Evolutionary conservation across 2,888 invertebrate genomes (phyloP).

Genomic region (Tanytarsus gracilentus): DNA sequence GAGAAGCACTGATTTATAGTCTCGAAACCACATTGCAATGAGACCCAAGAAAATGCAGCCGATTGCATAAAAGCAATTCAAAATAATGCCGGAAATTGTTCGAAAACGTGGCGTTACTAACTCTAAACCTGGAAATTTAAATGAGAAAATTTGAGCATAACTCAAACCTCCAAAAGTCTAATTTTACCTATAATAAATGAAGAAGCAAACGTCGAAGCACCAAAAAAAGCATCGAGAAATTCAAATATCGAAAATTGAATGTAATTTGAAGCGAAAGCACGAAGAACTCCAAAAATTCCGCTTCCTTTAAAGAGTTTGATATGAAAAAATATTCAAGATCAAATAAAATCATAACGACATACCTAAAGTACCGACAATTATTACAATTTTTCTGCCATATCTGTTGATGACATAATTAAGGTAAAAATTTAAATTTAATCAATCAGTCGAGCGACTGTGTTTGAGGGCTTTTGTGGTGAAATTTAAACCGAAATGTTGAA

Average conservation of each 20-base stretch:
- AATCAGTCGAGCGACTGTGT: no score
- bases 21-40: constrained; percentile 54
- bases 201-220: constrained; percentile 61
- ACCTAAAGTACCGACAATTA: constrained; percentile 45
- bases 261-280: constrained; percentile 61
- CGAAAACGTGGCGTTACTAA: constrained; percentile 65
- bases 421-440: constrained; percentile 10
- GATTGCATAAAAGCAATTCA: constrained; percentile 60
- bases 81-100: constrained; percentile 60
- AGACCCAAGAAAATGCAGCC: constrained; percentile 60
- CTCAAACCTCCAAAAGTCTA: background rate
- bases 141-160: background rate
- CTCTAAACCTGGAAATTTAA: constrained; percentile 54
- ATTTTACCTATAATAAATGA: constrained; percentile 60
- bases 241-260: constrained; percentile 60
- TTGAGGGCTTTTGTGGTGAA: no score
- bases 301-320: constrained; percentile 51
- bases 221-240: constrained; percentile 59
- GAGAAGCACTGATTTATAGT: constrained; percentile 60
- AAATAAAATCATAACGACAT: background rate
- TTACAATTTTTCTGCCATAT: constrained; percentile 53
- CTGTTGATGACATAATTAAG: constrained; percentile 32
- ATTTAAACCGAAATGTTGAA: constrained; percentile 13
- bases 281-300: constrained; percentile 55
- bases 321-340: no score